Evolutionary conservation across 2,888 invertebrate species (phyloP).

Genomic region (Mycalesis mineus): DNA sequence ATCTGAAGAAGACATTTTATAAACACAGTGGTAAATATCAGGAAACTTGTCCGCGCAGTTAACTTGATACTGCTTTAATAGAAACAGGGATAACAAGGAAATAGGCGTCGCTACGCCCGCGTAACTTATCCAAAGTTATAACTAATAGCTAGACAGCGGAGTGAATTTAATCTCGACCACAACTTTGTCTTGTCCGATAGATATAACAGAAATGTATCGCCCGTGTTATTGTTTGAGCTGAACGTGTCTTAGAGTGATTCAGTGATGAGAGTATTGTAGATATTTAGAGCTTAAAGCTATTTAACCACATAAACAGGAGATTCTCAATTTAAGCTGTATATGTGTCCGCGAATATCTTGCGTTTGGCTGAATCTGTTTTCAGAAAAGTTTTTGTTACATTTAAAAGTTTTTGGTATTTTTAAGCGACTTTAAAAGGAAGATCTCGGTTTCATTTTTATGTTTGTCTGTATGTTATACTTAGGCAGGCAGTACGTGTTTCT

Average conservation of each 20-base stretch:
- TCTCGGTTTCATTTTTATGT: no score
- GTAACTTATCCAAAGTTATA: slow-evolving; percentile 16
- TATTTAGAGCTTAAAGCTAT: no score
- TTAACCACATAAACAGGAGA: no score
- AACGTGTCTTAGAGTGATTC: background rate
- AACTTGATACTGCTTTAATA: slow-evolving; percentile 21
- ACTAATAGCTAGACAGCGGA: slow-evolving; percentile 12
- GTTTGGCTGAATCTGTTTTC: no score
- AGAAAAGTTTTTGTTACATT: no score
- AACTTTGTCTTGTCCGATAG: slow-evolving; percentile 14
- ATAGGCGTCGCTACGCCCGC: slow-evolving; percentile 15
- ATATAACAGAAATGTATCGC: background rate
- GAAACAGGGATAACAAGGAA: slow-evolving; percentile 23
- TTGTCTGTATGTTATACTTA: no score
- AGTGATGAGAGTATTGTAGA: background rate
- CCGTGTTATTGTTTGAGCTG: background rate
- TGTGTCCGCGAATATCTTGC: no score
- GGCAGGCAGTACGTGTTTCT: no score
- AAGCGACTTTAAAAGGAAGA: no score
- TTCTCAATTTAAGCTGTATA: no score
- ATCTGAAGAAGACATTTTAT: background rate
- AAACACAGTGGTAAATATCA: slow-evolving; percentile 3
- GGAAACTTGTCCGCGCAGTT: slow-evolving; percentile 18
- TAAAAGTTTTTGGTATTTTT: no score
- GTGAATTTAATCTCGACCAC: slow-evolving; percentile 17